Evolutionary conservation across 2,113 vertebrate genomes (phyloP).

Genomic region (Perca schrenkii): DNA sequence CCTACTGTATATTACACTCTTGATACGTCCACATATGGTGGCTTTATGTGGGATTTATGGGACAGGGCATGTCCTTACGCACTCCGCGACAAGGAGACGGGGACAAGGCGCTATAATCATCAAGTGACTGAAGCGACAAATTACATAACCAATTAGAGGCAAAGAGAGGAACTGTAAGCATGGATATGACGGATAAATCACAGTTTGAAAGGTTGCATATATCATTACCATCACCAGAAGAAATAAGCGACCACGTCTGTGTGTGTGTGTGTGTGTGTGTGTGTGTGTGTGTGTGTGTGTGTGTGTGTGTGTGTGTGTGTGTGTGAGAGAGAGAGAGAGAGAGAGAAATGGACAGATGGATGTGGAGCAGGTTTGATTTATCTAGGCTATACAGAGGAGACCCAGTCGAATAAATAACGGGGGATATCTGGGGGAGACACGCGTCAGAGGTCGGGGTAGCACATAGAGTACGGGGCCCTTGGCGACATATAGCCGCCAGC

Average conservation of each 20-base stretch:
- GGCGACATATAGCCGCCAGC: conserved; percentile 29
- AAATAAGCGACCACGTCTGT: neutral
- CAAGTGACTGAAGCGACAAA: conserved; percentile 50
- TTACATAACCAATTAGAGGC: conserved; percentile 50
- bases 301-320: neutral
- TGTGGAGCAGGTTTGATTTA: conserved; percentile 39
- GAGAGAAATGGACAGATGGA: neutral
- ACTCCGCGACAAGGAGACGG: conserved; percentile 45
- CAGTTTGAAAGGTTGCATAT: neutral
- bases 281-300: too few relatives aligned
- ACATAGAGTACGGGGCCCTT: conserved; percentile 1
- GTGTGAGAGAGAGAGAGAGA: neutral
- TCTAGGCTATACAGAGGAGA: conserved; percentile 15
- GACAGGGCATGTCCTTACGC: conserved; percentile 43
- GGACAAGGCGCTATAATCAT: conserved; percentile 59
- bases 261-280: neutral
- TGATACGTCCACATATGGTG: neutral
- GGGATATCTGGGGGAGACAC: conserved; percentile 1
- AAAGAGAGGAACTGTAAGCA: neutral
- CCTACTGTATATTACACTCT: conserved; percentile 5
- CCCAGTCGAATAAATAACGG: conserved; percentile 37
- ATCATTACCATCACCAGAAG: neutral
- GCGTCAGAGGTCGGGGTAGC: conserved; percentile 41
- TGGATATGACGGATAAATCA: conserved; percentile 4
- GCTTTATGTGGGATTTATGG: neutral